Percentiles rank a stretch among this genome's conserved stretches.
phyloP scores from a whole-genome alignment of 2,888 invertebrate genomes.

The Scaptomyza reducta region DNA sequence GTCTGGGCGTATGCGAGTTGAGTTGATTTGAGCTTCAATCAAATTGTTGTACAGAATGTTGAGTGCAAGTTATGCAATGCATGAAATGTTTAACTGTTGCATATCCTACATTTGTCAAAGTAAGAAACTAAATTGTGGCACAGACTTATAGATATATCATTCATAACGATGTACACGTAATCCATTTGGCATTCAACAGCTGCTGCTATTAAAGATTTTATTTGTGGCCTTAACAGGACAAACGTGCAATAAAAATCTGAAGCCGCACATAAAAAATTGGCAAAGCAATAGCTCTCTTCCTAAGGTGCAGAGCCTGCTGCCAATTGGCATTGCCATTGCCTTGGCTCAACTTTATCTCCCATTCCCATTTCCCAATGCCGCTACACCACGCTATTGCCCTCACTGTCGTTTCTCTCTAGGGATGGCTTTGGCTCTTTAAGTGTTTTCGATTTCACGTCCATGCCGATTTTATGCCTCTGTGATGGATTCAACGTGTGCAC shows the following conservation, averaged over 20 bases:
- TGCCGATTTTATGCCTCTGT: slow-evolving; percentile 58
- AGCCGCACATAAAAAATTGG: slow-evolving; percentile 51
- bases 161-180: neutral
- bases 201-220: slow-evolving; percentile 28
- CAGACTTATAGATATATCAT: neutral
- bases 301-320: slow-evolving; percentile 32
- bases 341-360: slow-evolving; percentile 4
- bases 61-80: slow-evolving; percentile 41
- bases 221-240: slow-evolving; percentile 41
- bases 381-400: neutral
- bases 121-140: neutral
- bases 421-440: slow-evolving; percentile 54
- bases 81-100: slow-evolving; percentile 45
- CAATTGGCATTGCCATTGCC: slow-evolving; percentile 11
- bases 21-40: slow-evolving; percentile 24
- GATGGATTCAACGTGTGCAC: slow-evolving; percentile 55
- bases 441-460: slow-evolving; percentile 66
- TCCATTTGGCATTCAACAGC: slow-evolving; percentile 42
- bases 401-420: slow-evolving; percentile 30
- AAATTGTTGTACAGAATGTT: slow-evolving; percentile 13
- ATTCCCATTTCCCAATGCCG: neutral
- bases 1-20: neutral
- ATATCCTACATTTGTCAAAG: slow-evolving; percentile 2
- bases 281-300: slow-evolving; percentile 19
- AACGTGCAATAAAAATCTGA: slow-evolving; percentile 50